A percentile compares a stretch with the other conserved stretches of the same genome.
phyloP scores from a whole-genome alignment of 2,113 vertebrate species.

The Puffinus mauretanicus region DNA sequence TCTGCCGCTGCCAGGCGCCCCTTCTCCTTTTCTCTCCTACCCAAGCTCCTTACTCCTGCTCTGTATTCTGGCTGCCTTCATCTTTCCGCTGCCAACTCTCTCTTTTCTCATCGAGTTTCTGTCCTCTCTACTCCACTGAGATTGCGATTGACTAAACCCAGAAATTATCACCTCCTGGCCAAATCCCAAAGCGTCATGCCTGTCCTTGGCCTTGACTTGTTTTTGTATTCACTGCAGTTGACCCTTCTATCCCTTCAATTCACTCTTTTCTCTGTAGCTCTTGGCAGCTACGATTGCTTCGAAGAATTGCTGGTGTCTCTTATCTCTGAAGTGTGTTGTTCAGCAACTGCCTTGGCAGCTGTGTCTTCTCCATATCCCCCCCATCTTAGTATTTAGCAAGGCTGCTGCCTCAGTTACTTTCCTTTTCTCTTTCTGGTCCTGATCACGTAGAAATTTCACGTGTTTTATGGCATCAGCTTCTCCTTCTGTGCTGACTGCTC shows the following conservation, averaged over 20 bases:
- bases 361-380: not conserved
- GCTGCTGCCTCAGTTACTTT: not conserved
- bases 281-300: constrained; percentile 45
- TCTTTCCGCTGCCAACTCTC: constrained; percentile 17
- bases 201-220: constrained; percentile 56
- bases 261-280: constrained; percentile 41
- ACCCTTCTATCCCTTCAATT: constrained; percentile 38
- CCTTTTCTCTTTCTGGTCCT: not conserved
- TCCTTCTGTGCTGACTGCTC: not conserved
- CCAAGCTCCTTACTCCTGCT: constrained; percentile 35
- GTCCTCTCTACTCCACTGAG: constrained; percentile 39
- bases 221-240: constrained; percentile 36
- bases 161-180: constrained; percentile 62
- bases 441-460: not conserved
- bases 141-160: constrained; percentile 46
- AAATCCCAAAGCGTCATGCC: constrained; percentile 45
- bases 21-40: not conserved
- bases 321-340: constrained; percentile 59
- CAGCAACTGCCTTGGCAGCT: not conserved
- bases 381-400: not conserved
- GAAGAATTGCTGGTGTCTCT: constrained; percentile 47
- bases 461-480: not conserved
- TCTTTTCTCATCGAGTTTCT: constrained; percentile 23
- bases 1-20: not conserved
- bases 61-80: constrained; percentile 19